Percentiles rank a stretch among this genome's conserved stretches.
These are phyloP conservation scores for Phycodurus eques DNA, from an alignment of 2,113 vertebrate species.

Conservation along the genomic window DNA sequence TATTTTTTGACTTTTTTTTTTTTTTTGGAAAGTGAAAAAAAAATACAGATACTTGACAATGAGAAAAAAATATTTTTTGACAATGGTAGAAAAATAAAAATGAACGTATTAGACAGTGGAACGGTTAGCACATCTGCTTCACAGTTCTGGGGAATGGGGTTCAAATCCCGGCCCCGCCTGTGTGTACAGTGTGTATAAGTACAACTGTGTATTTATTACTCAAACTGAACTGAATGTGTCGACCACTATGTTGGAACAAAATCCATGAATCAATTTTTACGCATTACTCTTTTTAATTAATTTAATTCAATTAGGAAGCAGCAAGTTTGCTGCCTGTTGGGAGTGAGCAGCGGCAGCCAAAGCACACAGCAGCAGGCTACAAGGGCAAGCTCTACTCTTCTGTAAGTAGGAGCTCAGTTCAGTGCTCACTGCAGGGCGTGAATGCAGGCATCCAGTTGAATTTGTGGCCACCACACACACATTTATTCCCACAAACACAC, in stretches of 20 bases:
- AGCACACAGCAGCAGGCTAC: conserved; percentile 40
- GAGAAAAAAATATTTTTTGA: no score
- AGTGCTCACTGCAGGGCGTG: conserved; percentile 49
- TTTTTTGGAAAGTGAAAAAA: no score
- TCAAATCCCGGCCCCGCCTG: no score
- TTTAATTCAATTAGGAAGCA: conserved; percentile 22
- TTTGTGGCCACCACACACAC: conserved; percentile 64
- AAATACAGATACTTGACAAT: no score
- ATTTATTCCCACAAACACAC: conserved; percentile 65
- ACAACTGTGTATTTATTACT: no score
- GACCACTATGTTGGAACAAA: neutral
- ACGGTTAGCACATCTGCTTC: no score
- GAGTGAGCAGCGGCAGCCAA: neutral
- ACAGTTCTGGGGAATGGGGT: no score
- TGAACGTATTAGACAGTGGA: neutral
- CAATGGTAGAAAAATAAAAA: neutral
- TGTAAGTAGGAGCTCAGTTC: neutral
- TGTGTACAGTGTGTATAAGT: no score
- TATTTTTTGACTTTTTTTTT: no score
- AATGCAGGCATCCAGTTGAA: conserved; percentile 55
- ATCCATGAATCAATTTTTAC: neutral
- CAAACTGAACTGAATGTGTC: neutral
- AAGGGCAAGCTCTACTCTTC: conserved; percentile 36
- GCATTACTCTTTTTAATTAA: neutral
- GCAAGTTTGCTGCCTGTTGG: conserved; percentile 16